Conservation (phyloP, 2,888 invertebrate genomes). For the Imbricaverruca yamaguchii region DNA sequence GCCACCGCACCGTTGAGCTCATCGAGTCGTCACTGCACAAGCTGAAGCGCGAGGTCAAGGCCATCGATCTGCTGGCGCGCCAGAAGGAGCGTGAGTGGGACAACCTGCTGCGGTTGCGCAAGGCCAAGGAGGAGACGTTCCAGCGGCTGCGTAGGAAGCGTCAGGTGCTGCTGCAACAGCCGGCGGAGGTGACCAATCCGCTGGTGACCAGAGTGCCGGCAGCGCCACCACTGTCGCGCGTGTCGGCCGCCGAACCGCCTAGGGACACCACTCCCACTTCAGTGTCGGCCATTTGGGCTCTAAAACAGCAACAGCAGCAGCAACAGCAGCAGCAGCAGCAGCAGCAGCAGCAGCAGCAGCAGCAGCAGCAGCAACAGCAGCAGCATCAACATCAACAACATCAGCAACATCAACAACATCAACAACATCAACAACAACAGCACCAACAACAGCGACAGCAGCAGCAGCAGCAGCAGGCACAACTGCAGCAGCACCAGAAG, state of each 20-base stretch:
- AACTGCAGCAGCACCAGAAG: background rate
- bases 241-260: background rate
- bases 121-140: constrained; percentile 31
- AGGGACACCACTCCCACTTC: background rate
- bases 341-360: background rate
- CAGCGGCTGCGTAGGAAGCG: constrained; percentile 27
- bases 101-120: constrained; percentile 29
- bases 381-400: background rate
- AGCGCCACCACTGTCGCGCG: background rate
- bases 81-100: constrained; percentile 34
- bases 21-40: constrained; percentile 20
- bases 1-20: constrained; percentile 15
- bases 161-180: constrained; percentile 15
- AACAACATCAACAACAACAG: background rate
- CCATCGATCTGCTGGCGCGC: constrained; percentile 28
- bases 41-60: constrained; percentile 26
- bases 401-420: background rate
- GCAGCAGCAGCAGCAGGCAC: background rate
- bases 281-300: background rate
- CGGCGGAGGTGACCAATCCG: no score
- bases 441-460: background rate
- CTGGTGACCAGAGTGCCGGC: background rate
- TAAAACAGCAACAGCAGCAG: background rate
- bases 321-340: background rate
- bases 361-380: background rate